Evolutionary conservation across 2,113 vertebrate genomes (phyloP).

Genomic region (Labeo rohita): DNA sequence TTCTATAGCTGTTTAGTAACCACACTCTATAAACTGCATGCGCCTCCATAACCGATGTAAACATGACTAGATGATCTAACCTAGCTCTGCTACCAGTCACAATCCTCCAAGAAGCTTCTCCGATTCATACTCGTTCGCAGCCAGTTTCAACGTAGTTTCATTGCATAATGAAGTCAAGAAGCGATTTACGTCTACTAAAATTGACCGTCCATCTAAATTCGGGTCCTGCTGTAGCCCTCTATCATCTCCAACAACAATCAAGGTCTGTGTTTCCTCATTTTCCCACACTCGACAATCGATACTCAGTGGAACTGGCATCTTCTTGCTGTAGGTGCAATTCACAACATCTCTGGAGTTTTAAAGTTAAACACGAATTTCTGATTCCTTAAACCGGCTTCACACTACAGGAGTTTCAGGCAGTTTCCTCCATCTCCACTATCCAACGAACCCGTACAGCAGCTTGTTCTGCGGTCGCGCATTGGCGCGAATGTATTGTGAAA

Average conservation of each 20-base stretch:
- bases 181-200: conserved; percentile 18
- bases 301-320: not conserved
- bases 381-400: too few species aligned
- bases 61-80: conserved; percentile 78
- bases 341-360: not conserved
- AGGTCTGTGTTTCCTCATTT: conserved; percentile 21
- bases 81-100: conserved; percentile 73
- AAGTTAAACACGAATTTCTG: not conserved
- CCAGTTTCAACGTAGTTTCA: not conserved
- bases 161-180: not conserved
- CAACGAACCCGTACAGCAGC: too few species aligned
- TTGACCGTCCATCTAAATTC: not conserved
- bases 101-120: conserved; percentile 76
- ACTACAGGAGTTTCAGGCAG: too few species aligned
- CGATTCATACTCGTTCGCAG: conserved; percentile 36
- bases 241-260: conserved; percentile 16
- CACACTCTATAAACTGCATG: conserved; percentile 97
- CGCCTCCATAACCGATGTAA: conserved; percentile 90
- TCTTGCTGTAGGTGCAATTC: not conserved
- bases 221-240: not conserved
- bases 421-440: too few species aligned
- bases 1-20: conserved; percentile 87
- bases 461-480: too few species aligned
- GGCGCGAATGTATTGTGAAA: too few species aligned
- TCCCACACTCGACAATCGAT: conserved; percentile 36